Evolutionary conservation across 2,888 invertebrate species (phyloP).

Genomic region (Homarus gammarus): DNA sequence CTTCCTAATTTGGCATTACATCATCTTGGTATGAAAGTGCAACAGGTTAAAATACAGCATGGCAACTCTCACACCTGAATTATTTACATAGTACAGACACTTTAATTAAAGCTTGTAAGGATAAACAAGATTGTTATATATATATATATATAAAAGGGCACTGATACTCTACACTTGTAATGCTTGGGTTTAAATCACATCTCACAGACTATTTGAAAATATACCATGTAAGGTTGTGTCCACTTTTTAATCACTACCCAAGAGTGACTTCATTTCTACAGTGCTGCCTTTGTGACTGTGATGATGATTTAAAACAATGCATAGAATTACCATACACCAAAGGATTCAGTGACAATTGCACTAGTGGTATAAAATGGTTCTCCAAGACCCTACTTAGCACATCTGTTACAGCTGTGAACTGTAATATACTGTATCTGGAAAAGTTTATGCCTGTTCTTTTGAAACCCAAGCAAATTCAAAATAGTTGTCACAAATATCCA

Average conservation of each 20-base stretch:
- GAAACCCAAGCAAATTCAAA: neutral
- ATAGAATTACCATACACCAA: neutral
- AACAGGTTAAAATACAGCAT: neutral
- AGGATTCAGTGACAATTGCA: neutral
- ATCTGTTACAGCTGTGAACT: neutral
- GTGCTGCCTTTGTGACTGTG: neutral
- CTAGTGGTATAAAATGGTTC: neutral
- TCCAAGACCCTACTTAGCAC: neutral
- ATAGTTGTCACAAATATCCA: neutral
- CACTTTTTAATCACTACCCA: neutral
- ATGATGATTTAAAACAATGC: neutral
- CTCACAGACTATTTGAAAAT: neutral
- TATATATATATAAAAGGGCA: neutral
- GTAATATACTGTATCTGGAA: neutral
- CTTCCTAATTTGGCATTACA: conserved; percentile 15
- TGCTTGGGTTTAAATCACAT: neutral
- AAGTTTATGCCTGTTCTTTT: neutral
- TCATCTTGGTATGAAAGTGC: neutral
- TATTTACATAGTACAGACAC: conserved; percentile 9
- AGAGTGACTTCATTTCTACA: neutral
- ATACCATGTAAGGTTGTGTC: neutral
- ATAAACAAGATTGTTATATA: neutral
- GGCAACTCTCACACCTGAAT: conserved; percentile 12
- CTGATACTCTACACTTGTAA: neutral
- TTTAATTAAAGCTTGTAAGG: neutral